phyloP scores from a whole-genome alignment of 1,140 invertebrate species.

The Atta cephalotes region DNA sequence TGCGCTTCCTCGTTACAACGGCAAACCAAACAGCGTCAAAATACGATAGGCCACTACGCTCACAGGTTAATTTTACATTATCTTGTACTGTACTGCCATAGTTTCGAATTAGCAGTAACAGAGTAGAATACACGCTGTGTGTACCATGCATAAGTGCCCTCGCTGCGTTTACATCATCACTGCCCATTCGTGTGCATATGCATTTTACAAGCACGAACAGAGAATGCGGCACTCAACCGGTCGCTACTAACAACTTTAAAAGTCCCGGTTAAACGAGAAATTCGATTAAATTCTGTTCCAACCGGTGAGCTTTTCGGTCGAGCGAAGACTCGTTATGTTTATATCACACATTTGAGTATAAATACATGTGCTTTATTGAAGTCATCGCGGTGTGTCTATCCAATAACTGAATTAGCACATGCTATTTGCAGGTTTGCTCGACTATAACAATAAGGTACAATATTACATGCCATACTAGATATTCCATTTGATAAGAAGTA shows the following conservation, averaged over 20 bases:
- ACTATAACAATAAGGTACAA: not conserved
- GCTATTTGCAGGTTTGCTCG: not conserved
- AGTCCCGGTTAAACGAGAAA: slow-evolving; percentile 42
- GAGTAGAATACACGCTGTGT: slow-evolving; percentile 47
- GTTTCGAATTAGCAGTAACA: slow-evolving; percentile 57
- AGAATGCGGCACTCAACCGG: slow-evolving; percentile 67
- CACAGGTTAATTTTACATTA: slow-evolving; percentile 62
- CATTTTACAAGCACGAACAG: slow-evolving; percentile 58
- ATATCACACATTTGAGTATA: slow-evolving; percentile 5
- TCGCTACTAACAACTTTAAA: slow-evolving; percentile 72
- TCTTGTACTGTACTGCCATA: slow-evolving; percentile 46
- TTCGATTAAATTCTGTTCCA: slow-evolving; percentile 34
- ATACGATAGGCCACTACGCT: slow-evolving; percentile 20
- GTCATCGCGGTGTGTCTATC: not conserved
- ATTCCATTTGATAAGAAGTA: not conserved
- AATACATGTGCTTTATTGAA: slow-evolving; percentile 19
- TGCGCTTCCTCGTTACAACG: slow-evolving; percentile 38
- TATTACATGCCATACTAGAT: not conserved
- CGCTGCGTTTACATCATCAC: slow-evolving; percentile 38
- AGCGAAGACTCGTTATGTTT: slow-evolving; percentile 39
- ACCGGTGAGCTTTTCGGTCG: slow-evolving; percentile 40
- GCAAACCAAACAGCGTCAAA: slow-evolving; percentile 52
- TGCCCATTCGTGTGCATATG: slow-evolving; percentile 49
- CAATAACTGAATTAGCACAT: slow-evolving; percentile 3
- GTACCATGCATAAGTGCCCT: slow-evolving; percentile 30